Evolutionary conservation across 2,888 invertebrate species (phyloP), one percentile per base, ranked within the genome.

Genomic region (Drosophila neotestacea): DNA sequence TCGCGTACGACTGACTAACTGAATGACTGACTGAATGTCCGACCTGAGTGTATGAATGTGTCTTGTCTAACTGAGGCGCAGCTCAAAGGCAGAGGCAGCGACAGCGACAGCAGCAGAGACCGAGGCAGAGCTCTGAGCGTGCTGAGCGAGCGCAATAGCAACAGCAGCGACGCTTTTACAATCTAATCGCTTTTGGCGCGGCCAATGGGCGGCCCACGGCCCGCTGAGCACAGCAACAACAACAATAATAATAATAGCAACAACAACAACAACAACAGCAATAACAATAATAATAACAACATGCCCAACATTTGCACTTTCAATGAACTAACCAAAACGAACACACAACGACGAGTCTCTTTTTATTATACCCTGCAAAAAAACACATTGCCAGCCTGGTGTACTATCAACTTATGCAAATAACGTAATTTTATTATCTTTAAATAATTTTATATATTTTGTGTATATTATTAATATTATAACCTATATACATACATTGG

Each of bases 1-100:
- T 85, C 80, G 87, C 87, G 71, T 73, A 58, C 80, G 78, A 78
- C 87, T 86, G 79, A 79, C 70, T 63, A 70, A 47, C 46, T 38
- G 36, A 76, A 60, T 59, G 73, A 59, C 69, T 60, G 61, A 63
- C 61, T 60, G 77, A 77, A 62, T 65, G 77, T 46, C 77, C 68
- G 70, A 59, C 70, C 22, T 22, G 22, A 22, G 22, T 22, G 22
- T 22, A 22, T 66, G 52, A 44, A 28, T 44, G 46, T 63, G 42
- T 64, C 64, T 64, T 64, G 60, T 70, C 76, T 73, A 77, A 63
- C 66, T 63, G 76, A 77, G 70, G 51, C 63, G 62, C 70, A 62
- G 62, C 73, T 52, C 66, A 22, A 22, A 22, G 22, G 22, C 22
- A 22, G 22, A 2, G 22, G 3, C 22, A 22, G 22, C 22, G 22